These are phyloP conservation scores for Epinephelus moara DNA, from an alignment of 2,113 vertebrate species.

Conservation along the genomic window DNA sequence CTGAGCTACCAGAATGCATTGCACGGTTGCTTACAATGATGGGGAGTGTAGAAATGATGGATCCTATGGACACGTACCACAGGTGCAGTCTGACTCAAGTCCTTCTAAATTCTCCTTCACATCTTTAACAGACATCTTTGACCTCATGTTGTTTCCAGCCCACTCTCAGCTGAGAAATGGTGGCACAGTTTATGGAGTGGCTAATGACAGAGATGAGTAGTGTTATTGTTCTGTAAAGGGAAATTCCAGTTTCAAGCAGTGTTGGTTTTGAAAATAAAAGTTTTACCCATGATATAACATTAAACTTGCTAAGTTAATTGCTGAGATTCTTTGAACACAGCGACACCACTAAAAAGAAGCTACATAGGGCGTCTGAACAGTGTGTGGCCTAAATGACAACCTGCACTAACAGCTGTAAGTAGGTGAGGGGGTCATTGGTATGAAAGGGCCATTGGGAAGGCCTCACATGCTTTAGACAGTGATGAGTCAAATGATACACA, in stretches of 20 bases:
- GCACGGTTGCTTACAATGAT: too few relatives aligned
- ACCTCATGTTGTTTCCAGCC: too few relatives aligned
- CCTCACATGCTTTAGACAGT: constrained; percentile 21
- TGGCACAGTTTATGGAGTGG: not conserved
- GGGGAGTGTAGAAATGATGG: too few relatives aligned
- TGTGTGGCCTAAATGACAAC: constrained; percentile 1
- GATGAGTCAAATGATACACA: constrained; percentile 43
- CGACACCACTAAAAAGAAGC: not conserved
- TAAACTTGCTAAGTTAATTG: not conserved
- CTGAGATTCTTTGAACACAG: not conserved
- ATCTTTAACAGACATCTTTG: too few relatives aligned
- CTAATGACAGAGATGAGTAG: not conserved
- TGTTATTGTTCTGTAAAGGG: not conserved
- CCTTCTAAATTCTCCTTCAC: too few relatives aligned
- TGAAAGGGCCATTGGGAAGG: constrained; percentile 43
- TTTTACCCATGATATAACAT: too few relatives aligned
- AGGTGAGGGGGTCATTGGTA: not conserved
- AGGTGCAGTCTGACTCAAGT: too few relatives aligned
- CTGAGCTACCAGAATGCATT: too few relatives aligned
- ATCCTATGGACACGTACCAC: too few relatives aligned
- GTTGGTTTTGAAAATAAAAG: not conserved
- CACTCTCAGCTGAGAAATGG: not conserved
- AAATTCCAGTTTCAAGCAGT: not conserved
- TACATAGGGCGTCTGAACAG: not conserved
- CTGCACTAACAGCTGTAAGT: constrained; percentile 35